Percentiles rank a stretch among this genome's conserved stretches.
These are phyloP conservation scores for Falco biarmicus DNA, from an alignment of 2,797 vertebrate genomes.

Conservation along the genomic window DNA sequence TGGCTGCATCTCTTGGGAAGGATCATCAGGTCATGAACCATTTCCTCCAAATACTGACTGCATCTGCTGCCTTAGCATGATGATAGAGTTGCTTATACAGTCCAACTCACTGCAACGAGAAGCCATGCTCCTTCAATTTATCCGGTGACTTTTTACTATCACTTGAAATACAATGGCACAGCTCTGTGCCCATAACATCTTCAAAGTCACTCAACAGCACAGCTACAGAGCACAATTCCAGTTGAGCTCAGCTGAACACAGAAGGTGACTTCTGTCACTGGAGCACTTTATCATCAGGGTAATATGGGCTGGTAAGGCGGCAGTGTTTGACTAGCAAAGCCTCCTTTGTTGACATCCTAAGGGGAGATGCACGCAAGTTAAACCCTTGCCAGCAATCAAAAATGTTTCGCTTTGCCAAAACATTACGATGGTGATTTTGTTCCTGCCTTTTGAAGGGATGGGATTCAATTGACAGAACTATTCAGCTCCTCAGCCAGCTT, in stretches of 20 bases:
- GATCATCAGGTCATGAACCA: not conserved
- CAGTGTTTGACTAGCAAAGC: not conserved
- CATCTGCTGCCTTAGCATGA: constrained; percentile 10
- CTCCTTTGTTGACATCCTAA: not conserved
- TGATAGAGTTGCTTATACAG: not conserved
- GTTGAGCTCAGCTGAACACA: constrained; percentile 42
- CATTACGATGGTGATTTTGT: not conserved
- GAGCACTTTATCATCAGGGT: not conserved
- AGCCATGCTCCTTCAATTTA: not conserved
- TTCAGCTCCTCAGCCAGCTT: not conserved
- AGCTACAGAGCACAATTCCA: not conserved
- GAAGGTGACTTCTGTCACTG: constrained; percentile 46
- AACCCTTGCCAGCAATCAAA: not conserved
- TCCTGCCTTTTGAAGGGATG: not conserved
- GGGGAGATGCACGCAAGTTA: not conserved
- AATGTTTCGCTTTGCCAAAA: not conserved
- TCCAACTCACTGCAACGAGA: not conserved
- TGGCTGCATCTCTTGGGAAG: not conserved
- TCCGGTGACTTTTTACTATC: not conserved
- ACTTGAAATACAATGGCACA: not conserved
- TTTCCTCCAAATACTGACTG: not conserved
- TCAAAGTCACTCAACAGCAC: not conserved
- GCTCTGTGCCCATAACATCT: not conserved
- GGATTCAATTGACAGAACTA: not conserved
- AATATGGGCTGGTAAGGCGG: not conserved